Evolutionary conservation across 2,888 invertebrate species (phyloP).

Genomic region (Eucera pruinosa): DNA sequence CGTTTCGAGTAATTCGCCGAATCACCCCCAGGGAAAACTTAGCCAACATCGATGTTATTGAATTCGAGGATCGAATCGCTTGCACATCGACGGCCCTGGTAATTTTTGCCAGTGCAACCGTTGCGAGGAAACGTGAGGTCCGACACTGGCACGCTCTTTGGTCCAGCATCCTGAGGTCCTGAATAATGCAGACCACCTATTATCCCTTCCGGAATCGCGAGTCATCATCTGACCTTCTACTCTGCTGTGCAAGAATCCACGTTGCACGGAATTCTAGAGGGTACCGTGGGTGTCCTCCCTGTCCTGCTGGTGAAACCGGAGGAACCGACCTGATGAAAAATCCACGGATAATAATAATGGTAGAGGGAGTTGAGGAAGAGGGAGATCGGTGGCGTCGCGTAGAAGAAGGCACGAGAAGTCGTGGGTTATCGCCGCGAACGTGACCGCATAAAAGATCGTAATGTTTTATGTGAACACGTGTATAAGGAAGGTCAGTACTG

Average conservation of each 20-base stretch:
- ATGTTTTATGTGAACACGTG: conserved; percentile 81
- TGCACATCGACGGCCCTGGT: conserved; percentile 17
- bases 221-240: conserved; percentile 68
- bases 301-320: conserved; percentile 53
- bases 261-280: conserved; percentile 60
- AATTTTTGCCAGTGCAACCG: conserved; percentile 28
- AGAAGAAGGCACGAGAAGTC: conserved; percentile 66
- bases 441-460: conserved; percentile 75
- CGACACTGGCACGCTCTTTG: conserved; percentile 26
- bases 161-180: conserved; percentile 60
- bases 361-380: background rate
- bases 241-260: conserved; percentile 52
- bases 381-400: conserved; percentile 31
- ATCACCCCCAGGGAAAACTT: background rate
- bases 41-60: background rate
- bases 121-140: conserved; percentile 51
- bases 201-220: conserved; percentile 71
- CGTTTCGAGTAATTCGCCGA: background rate
- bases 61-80: conserved; percentile 18
- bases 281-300: conserved; percentile 52
- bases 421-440: conserved; percentile 74
- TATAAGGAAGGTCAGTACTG: conserved; percentile 81
- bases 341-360: conserved; percentile 44
- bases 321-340: conserved; percentile 37
- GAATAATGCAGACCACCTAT: conserved; percentile 74